phyloP scores from a whole-genome alignment of 2,113 vertebrate genomes.

The Cyprinodon variegatus region DNA sequence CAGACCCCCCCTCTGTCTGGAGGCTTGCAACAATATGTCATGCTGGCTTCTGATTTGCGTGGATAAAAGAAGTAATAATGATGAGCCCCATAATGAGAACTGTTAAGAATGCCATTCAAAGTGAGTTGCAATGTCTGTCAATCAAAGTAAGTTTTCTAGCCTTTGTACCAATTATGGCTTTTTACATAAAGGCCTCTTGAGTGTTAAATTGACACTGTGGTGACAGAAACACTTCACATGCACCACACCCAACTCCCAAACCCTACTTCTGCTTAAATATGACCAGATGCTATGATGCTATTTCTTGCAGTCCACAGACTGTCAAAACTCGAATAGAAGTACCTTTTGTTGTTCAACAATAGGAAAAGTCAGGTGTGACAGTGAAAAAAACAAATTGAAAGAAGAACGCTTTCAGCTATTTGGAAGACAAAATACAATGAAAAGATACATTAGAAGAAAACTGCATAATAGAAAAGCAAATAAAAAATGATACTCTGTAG shows the following conservation, averaged over 20 bases:
- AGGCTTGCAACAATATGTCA: conserved; percentile 65
- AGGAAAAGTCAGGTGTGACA: no score
- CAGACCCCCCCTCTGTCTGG: conserved; percentile 41
- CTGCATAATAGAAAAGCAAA: conserved; percentile 49
- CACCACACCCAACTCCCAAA: conserved; percentile 29
- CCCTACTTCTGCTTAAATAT: conserved; percentile 37
- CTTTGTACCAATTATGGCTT: conserved; percentile 40
- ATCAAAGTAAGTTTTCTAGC: conserved; percentile 41
- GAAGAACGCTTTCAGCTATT: no score
- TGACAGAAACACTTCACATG: conserved; percentile 33
- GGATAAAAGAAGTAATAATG: conserved; percentile 60
- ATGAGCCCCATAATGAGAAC: conserved; percentile 60
- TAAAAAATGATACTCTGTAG: no score
- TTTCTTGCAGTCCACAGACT: not conserved
- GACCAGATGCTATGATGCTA: not conserved
- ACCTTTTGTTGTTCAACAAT: no score
- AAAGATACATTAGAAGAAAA: conserved; percentile 49
- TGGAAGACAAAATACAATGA: no score
- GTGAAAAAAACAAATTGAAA: no score
- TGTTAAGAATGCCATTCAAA: conserved; percentile 49
- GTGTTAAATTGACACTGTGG: conserved; percentile 34
- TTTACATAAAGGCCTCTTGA: conserved; percentile 45
- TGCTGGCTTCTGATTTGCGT: conserved; percentile 65
- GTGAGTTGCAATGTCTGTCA: conserved; percentile 50
- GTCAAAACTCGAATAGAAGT: not conserved